A percentile compares a stretch with the other conserved stretches of the same genome.
Evolutionary conservation across 2,797 vertebrate species (phyloP).

Genomic region (Sebastiscus albofasciatus): DNA sequence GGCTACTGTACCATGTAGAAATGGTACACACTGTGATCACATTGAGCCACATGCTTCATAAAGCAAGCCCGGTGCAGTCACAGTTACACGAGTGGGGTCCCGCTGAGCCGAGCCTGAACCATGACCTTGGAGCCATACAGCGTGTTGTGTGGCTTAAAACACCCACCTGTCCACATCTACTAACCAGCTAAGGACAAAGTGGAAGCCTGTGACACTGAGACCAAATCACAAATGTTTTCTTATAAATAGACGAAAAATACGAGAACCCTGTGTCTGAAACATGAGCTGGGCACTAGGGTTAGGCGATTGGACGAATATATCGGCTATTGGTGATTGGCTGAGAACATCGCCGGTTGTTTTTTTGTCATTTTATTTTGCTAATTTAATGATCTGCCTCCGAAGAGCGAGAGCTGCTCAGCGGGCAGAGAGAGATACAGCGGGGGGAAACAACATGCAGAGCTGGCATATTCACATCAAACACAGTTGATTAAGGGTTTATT

Average conservation of each 20-base stretch:
- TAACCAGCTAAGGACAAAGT: conserved; percentile 14
- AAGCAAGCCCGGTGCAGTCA: conserved; percentile 29
- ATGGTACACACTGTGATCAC: conserved; percentile 35
- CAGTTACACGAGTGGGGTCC: conserved; percentile 35
- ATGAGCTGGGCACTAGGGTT: not conserved
- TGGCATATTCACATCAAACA: too few relatives aligned
- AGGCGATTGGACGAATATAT: too few relatives aligned
- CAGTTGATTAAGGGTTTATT: too few relatives aligned
- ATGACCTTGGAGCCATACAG: conserved; percentile 31
- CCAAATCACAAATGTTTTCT: not conserved
- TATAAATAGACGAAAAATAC: not conserved
- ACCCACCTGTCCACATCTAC: conserved; percentile 5
- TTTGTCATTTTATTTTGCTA: too few relatives aligned
- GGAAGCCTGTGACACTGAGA: not conserved
- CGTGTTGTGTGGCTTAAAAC: conserved; percentile 26
- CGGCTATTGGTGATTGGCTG: too few relatives aligned
- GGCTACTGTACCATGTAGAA: conserved; percentile 10
- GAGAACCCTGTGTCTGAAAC: not conserved
- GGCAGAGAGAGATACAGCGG: too few relatives aligned
- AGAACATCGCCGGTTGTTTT: too few relatives aligned
- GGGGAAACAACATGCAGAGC: too few relatives aligned
- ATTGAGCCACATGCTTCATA: conserved; percentile 43
- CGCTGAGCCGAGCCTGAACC: conserved; percentile 48
- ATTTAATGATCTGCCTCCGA: too few relatives aligned
- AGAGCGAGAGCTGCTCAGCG: too few relatives aligned